These are phyloP conservation scores for Hylomyscus alleni DNA, from an alignment of 2,797 vertebrate species.

Conservation along the genomic window DNA sequence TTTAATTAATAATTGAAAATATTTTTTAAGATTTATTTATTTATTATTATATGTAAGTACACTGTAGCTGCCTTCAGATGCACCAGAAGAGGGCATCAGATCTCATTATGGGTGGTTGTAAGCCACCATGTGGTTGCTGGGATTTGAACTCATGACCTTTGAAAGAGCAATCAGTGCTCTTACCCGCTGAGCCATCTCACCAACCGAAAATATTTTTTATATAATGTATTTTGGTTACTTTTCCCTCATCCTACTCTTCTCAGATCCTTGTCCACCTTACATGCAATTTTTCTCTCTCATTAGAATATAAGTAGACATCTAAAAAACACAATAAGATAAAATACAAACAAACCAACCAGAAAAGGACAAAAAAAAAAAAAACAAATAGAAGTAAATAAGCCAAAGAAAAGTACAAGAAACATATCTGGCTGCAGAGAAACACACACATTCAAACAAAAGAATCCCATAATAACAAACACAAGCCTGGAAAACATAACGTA, in stretches of 20 bases:
- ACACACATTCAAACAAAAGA: not conserved
- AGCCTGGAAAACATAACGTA: not conserved
- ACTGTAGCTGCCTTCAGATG: too few species aligned
- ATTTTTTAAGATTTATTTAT: too few species aligned
- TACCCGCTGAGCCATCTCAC: too few species aligned
- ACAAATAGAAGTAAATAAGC: not conserved
- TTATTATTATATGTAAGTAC: too few species aligned
- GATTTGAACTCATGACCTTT: too few species aligned
- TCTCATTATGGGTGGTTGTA: too few species aligned
- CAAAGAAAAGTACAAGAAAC: not conserved
- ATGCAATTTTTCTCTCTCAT: not conserved
- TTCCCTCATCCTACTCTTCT: too few species aligned
- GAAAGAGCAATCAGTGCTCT: too few species aligned
- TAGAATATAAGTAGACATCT: not conserved
- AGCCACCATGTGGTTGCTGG: too few species aligned
- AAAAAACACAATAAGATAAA: not conserved
- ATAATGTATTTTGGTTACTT: not conserved
- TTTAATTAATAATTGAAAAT: not conserved
- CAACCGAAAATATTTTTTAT: too few species aligned
- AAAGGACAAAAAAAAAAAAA: not conserved
- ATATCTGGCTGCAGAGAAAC: not conserved
- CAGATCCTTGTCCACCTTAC: not conserved
- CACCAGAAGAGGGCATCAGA: too few species aligned
- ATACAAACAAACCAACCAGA: not conserved
- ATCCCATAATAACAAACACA: too few species aligned